These are phyloP conservation scores for Orthosia gracilis DNA, from an alignment of 2,888 invertebrate species.

Conservation along the genomic window DNA sequence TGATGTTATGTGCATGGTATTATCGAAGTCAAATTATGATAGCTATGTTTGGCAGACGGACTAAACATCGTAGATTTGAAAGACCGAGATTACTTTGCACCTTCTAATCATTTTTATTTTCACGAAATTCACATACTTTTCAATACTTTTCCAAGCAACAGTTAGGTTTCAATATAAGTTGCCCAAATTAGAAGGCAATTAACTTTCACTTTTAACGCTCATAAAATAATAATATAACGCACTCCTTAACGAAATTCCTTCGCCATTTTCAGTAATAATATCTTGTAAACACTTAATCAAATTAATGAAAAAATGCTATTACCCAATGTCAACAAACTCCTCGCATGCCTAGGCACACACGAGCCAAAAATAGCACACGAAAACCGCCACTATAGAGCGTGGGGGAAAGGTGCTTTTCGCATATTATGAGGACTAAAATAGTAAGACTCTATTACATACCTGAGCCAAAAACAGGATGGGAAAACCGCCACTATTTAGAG, in stretches of 20 bases:
- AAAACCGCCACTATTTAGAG: slow-evolving; percentile 23
- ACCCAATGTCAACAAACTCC: slow-evolving; percentile 34
- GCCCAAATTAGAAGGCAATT: neutral
- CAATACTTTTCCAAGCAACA: neutral
- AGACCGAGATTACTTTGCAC: no score
- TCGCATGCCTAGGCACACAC: neutral
- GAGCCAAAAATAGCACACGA: slow-evolving; percentile 18
- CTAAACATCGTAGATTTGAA: neutral
- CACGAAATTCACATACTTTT: neutral
- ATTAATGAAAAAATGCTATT: slow-evolving; percentile 49
- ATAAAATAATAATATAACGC: slow-evolving; percentile 4
- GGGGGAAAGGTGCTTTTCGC: slow-evolving; percentile 13
- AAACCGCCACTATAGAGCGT: slow-evolving; percentile 14
- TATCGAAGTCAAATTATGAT: neutral
- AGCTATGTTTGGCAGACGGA: neutral
- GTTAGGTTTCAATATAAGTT: neutral
- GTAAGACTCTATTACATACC: neutral
- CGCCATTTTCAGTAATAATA: slow-evolving; percentile 4
- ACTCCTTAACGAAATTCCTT: neutral
- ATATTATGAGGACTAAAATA: slow-evolving; percentile 40
- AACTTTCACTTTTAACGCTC: neutral
- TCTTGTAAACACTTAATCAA: slow-evolving; percentile 44
- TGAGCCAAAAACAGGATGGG: slow-evolving; percentile 4
- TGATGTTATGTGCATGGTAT: no score
- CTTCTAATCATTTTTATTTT: neutral